Evolutionary conservation across 2,113 vertebrate genomes (phyloP).

Genomic region (Coreoperca whiteheadi): DNA sequence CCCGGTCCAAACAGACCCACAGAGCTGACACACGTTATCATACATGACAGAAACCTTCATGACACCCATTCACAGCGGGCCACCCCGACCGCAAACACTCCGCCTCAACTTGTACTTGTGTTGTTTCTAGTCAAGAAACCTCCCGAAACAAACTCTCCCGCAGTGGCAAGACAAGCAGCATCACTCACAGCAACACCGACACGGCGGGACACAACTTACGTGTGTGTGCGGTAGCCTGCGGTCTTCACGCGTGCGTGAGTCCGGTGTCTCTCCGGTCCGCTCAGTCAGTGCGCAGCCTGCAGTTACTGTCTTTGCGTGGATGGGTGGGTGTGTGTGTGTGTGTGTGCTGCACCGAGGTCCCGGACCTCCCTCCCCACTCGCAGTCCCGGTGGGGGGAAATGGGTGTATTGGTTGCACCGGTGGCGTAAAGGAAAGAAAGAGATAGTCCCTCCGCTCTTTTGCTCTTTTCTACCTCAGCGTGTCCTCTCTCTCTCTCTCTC

Average conservation of each 20-base stretch:
- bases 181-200: neutral
- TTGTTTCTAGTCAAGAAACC: neutral
- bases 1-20: neutral
- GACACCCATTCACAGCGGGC: neutral
- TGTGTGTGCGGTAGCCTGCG: conserved; percentile 21
- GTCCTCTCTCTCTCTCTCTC: conserved; percentile 32
- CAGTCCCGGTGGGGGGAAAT: conserved; percentile 72
- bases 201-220: conserved; percentile 50
- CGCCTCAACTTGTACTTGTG: rapidly evolving
- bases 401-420: conserved; percentile 58
- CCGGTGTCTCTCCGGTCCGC: conserved; percentile 42
- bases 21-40: neutral
- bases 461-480: conserved; percentile 72
- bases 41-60: neutral
- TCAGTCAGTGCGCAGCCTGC: conserved; percentile 59
- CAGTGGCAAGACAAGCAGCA: neutral
- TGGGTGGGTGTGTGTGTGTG: neutral
- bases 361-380: conserved; percentile 75
- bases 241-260: conserved; percentile 18
- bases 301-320: conserved; percentile 1
- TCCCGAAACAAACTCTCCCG: neutral
- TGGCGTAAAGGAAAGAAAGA: conserved; percentile 67
- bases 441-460: conserved; percentile 66
- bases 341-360: conserved; percentile 49
- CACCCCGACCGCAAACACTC: no score